These are phyloP conservation scores for Hippocampus abdominalis DNA, from an alignment of 2,113 vertebrate genomes.

Conservation along the genomic window DNA sequence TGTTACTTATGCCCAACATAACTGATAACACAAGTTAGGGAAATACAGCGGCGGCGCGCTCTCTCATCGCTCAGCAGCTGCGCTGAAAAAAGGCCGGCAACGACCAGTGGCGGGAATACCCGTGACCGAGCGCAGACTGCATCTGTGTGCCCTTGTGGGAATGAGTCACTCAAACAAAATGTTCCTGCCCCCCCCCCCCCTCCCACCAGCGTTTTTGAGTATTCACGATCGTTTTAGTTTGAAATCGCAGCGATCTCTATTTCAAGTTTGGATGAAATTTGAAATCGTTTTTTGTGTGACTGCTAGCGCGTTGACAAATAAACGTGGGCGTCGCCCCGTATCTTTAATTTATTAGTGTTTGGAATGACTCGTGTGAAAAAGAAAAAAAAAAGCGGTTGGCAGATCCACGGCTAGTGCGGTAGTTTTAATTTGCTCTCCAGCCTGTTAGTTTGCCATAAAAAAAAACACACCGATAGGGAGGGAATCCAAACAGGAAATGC, in stretches of 20 bases:
- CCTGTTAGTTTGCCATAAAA: neutral
- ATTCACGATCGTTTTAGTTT: neutral
- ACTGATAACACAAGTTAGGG: too few species aligned
- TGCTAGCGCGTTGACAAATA: neutral
- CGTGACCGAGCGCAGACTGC: neutral
- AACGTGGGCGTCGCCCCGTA: neutral
- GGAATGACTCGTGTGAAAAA: neutral
- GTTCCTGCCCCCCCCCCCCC: neutral
- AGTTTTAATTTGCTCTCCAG: neutral
- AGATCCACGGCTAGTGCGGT: neutral
- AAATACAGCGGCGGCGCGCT: neutral
- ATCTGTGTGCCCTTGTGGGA: conserved; percentile 1
- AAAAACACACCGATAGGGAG: neutral
- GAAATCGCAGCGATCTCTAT: neutral
- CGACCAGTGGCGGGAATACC: neutral
- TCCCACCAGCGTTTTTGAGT: too few species aligned
- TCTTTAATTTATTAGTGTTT: neutral
- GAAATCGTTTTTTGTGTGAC: neutral
- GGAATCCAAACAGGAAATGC: conserved; percentile 3
- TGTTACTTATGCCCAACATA: neutral
- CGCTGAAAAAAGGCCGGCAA: neutral
- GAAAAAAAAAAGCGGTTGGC: neutral
- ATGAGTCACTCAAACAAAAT: neutral
- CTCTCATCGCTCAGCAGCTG: neutral
- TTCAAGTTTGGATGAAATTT: neutral